A percentile compares a stretch with the other conserved stretches of the same genome.
These are phyloP conservation scores for Formica selysi DNA, from an alignment of 1,140 invertebrate genomes.

Conservation along the genomic window DNA sequence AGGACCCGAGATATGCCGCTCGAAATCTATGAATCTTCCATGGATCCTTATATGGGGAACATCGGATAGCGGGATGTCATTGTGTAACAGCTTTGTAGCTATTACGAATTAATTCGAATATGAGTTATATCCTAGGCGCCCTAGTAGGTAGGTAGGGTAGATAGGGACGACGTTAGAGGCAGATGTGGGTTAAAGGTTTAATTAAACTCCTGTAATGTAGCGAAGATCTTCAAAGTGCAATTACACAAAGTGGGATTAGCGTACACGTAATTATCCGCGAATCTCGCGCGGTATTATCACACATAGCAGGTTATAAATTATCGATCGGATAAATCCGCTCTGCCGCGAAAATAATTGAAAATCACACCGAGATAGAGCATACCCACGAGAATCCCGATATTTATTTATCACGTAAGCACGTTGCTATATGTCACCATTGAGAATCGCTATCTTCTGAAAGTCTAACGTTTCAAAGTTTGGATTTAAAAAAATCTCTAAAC, in stretches of 20 bases:
- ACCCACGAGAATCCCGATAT: neutral
- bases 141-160: neutral
- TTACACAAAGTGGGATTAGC: conserved; percentile 63
- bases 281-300: conserved; percentile 58
- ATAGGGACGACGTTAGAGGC: conserved; percentile 42
- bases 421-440: conserved; percentile 9
- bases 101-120: conserved; percentile 64
- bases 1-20: neutral
- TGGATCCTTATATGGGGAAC: conserved; percentile 26
- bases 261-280: conserved; percentile 58
- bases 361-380: conserved; percentile 50
- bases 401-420: conserved; percentile 40
- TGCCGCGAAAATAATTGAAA: conserved; percentile 57
- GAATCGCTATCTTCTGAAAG: conserved; percentile 22
- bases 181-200: conserved; percentile 64
- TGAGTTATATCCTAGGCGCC: conserved; percentile 48
- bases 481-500: neutral
- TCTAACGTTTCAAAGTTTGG: neutral
- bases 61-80: conserved; percentile 37
- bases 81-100: conserved; percentile 52
- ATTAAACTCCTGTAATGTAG: conserved; percentile 62
- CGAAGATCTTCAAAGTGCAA: conserved; percentile 63
- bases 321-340: conserved; percentile 51
- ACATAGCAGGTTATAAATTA: conserved; percentile 60
- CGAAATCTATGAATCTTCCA: conserved; percentile 51